Percentiles rank a stretch among this genome's conserved stretches.
Conservation (phyloP, 1,140 invertebrate species). For the Lineus longissimus region DNA sequence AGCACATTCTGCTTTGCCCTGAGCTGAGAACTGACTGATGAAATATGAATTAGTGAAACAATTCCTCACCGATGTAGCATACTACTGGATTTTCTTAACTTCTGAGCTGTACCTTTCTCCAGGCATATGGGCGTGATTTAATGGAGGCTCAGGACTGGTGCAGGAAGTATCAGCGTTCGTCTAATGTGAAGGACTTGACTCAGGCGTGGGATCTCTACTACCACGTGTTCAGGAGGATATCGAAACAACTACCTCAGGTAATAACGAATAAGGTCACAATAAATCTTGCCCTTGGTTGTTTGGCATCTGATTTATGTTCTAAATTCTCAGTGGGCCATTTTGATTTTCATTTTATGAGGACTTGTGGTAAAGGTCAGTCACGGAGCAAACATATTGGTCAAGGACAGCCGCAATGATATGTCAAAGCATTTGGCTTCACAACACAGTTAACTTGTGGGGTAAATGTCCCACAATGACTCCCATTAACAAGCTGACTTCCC, state of each 20-base stretch:
- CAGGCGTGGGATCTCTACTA: constrained; percentile 99
- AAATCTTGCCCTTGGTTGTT: neutral
- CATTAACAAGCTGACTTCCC: too few species aligned
- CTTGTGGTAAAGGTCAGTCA: neutral
- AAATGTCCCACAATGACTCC: too few species aligned
- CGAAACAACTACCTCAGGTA: constrained; percentile 82
- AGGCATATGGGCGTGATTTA: constrained; percentile 86
- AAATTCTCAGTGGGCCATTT: neutral
- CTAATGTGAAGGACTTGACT: constrained; percentile 85
- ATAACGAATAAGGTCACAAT: too few species aligned
- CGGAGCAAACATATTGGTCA: too few species aligned
- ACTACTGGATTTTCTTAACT: too few species aligned
- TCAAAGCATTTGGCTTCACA: too few species aligned
- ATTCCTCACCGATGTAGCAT: too few species aligned
- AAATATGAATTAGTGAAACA: too few species aligned
- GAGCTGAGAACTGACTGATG: too few species aligned
- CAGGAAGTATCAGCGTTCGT: constrained; percentile 73
- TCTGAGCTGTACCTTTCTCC: constrained; percentile 6
- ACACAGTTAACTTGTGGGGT: too few species aligned
- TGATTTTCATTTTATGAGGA: constrained; percentile 61
- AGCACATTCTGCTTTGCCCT: too few species aligned
- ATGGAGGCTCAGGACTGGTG: constrained; percentile 94
- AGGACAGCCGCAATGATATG: too few species aligned
- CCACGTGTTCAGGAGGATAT: constrained; percentile 93
- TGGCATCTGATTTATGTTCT: neutral